Base-by-base conservation (phyloP, 2,888 invertebrate genomes). In the Andrena haemorrhoa region DNA sequence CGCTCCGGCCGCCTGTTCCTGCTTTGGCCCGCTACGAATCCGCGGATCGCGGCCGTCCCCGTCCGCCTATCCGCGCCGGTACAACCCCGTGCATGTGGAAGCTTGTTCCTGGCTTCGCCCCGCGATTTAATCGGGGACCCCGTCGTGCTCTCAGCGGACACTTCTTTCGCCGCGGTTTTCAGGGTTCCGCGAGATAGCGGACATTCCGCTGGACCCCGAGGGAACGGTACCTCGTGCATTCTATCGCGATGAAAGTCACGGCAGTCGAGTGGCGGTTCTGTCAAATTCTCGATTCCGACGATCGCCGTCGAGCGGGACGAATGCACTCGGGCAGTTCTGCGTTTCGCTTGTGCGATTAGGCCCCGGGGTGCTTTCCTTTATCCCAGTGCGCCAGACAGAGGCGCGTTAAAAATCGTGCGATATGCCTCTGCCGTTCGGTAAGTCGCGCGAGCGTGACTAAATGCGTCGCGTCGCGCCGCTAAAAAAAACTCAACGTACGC, bases 21-120 rank as follows among this genome's bases (percentile, higher is more conserved):
- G 88, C 74, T 85, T 82, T 68, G 75, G 75, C 70, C 78, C 77
- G 56, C 35, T 60, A 70, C 80, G 75, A 63, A 78, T 79, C 66
- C 64, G 63, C 70, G 74, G 47, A 66, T 53, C 66, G 71, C 51
- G 35, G 31, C 26, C 16, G 23, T 41, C 41, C 41, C 41, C 47
- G 12, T 58, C 56, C 71, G 82, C 58, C 60, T 56, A 49, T 60
- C 26, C 29, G 7, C 29, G 29, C n/a, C 31, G 23, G 33, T 51
- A 10, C 23, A 31, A 61, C 41, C 31, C 51, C 20, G 51, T 6
- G 5, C 23, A 53, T 23, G 29, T 31, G 47, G 58, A 23, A 49
- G 56, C 41, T 74, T 58, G 66, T 49, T 61, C 33, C 23, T 51
- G 20, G 35, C 33, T 23, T 12, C 41, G 53, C 20, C 16, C 12